Evolutionary conservation across 2,888 invertebrate genomes (phyloP), one percentile per base, ranked within the genome.

Genomic region (Sphaeridia pumilis): DNA sequence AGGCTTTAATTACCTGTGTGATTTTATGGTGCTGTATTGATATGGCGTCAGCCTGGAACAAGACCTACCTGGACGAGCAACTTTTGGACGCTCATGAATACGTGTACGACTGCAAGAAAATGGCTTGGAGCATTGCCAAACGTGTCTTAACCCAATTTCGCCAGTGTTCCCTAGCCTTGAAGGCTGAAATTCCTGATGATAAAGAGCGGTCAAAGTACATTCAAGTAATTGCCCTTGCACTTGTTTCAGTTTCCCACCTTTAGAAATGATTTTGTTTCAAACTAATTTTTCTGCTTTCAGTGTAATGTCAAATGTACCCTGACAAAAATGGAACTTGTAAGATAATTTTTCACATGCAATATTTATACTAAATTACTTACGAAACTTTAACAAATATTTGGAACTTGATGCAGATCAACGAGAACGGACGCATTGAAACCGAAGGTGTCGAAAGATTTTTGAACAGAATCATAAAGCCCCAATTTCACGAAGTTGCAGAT

Each of bases 91-190:
- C 38, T 14, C 5, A 14, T 5, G 38, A 38, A 5, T 38, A 38
- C 38, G 38, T 20, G 17, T 54, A 43, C 27, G 57, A 60, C 31
- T 62, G 62, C 46, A 54, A 52, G 38, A 54, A 57, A 28, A 25
- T 59, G 17, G 54, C 55, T 26, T 49, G 59, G 53, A 55, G 52
- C 42, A 58, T 53, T 24, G 63, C 52, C 0, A 63, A 63, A 43
- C 45, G 41, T 35, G 54, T 53, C 17, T 35, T 63, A 41, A 59
- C 57, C 27, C 44, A 26, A 7, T 58, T 63, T n/a, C 36, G 58
- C 12, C 20, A 24, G 12, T 63, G 62, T 24, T 49, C 51, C 2
- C 48, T 46, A 28, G 59, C 56, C 45, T 36, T 59, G 35, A 59
- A 57, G 46, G 55, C 25, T 12, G 44, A 17, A 14, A 27, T 45